Percentiles rank a stretch among this genome's conserved stretches.
These are phyloP conservation scores for Nemotelus pantherinus DNA, from an alignment of 2,888 invertebrate species.

Conservation along the genomic window DNA sequence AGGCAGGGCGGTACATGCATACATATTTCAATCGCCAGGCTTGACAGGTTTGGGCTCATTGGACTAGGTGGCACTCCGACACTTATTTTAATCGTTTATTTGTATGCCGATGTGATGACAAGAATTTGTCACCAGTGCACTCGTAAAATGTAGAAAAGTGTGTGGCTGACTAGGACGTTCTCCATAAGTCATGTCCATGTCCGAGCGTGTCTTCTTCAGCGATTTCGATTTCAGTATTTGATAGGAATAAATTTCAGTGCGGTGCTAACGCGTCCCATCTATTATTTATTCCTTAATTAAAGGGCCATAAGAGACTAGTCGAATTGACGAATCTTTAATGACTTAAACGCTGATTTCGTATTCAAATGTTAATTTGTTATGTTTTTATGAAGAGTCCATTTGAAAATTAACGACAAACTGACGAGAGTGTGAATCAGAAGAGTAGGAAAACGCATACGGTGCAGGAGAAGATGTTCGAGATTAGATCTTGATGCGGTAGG, in stretches of 20 bases:
- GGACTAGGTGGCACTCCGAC: slow-evolving; percentile 31
- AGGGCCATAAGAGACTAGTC: slow-evolving; percentile 39
- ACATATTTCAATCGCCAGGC: slow-evolving; percentile 1
- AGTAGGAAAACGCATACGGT: background rate
- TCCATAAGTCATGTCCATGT: slow-evolving; percentile 36
- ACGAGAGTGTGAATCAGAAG: slow-evolving; percentile 6
- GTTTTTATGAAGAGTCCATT: slow-evolving; percentile 3
- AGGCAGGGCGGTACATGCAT: background rate
- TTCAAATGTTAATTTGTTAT: slow-evolving; percentile 34
- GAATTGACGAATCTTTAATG: slow-evolving; percentile 36
- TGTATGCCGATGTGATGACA: slow-evolving; percentile 37
- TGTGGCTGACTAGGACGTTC: slow-evolving; percentile 31
- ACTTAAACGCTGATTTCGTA: slow-evolving; percentile 23
- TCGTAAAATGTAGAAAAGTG: slow-evolving; percentile 41
- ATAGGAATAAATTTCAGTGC: background rate
- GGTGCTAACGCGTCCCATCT: slow-evolving; percentile 19
- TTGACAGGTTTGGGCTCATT: background rate
- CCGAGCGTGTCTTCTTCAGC: background rate
- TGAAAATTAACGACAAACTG: background rate
- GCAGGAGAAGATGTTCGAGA: slow-evolving; percentile 9
- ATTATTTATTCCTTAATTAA: slow-evolving; percentile 45
- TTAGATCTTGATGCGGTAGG: slow-evolving; percentile 44
- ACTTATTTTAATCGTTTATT: slow-evolving; percentile 42
- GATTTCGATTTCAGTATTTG: slow-evolving; percentile 13
- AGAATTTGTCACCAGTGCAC: slow-evolving; percentile 44